phyloP scores from a whole-genome alignment of 2,888 invertebrate genomes.

The Stenotaenia linearis region DNA sequence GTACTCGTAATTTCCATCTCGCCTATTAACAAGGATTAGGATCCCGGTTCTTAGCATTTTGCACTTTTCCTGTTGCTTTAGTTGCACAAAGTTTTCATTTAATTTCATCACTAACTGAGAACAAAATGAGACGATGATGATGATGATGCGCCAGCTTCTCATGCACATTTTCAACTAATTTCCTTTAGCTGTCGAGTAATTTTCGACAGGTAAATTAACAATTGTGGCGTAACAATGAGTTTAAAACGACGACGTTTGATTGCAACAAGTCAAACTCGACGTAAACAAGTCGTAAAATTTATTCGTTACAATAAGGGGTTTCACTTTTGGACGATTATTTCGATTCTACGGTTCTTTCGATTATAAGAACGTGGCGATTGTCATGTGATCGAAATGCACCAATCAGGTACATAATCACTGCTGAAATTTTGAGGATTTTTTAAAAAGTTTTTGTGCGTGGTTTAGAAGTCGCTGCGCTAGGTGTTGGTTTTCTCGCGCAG shows the following conservation, averaged over 20 bases:
- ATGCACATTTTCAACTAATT: neutral
- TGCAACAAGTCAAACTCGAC: conserved; percentile 1
- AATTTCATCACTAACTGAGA: neutral
- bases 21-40: conserved; percentile 12
- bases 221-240: neutral
- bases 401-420: too few species aligned
- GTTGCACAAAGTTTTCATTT: neutral
- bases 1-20: conserved; percentile 19
- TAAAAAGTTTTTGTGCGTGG: neutral
- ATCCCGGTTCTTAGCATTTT: neutral
- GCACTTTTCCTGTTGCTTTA: conserved; percentile 7
- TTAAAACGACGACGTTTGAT: neutral
- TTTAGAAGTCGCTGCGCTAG: neutral
- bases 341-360: too few species aligned
- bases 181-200: neutral
- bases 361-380: too few species aligned
- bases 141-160: neutral
- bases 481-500: neutral
- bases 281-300: conserved; percentile 11
- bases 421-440: too few species aligned
- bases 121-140: neutral
- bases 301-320: neutral
- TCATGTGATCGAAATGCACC: too few species aligned
- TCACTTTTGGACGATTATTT: too few species aligned
- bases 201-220: neutral